These are phyloP conservation scores for Potorous gilbertii DNA, from an alignment of 2,797 vertebrate genomes.

Conservation along the genomic window DNA sequence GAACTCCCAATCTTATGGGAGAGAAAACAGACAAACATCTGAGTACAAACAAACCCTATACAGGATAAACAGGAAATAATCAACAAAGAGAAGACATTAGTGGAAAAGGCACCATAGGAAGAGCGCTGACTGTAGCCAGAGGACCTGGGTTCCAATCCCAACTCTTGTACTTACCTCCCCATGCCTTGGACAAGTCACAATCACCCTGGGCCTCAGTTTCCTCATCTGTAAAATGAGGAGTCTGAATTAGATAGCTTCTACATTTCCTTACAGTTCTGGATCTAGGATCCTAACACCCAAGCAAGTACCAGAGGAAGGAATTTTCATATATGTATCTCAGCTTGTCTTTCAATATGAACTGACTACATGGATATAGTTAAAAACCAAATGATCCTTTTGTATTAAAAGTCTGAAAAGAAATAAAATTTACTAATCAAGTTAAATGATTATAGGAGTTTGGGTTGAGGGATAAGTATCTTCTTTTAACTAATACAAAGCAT, in stretches of 20 bases:
- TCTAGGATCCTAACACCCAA: background rate
- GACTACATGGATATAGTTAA: background rate
- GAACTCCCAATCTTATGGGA: background rate
- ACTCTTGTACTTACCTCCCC: background rate
- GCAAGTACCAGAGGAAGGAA: background rate
- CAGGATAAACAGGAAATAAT: background rate
- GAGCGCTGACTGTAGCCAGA: background rate
- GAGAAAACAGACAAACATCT: background rate
- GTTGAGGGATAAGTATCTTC: background rate
- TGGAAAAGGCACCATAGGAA: background rate
- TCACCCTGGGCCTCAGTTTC: background rate
- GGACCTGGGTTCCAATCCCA: background rate
- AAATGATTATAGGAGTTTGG: background rate
- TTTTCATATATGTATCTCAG: background rate
- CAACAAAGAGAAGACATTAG: background rate
- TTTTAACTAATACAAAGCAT: background rate
- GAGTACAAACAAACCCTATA: background rate
- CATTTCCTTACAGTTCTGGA: background rate
- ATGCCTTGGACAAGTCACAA: background rate
- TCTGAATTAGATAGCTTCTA: background rate
- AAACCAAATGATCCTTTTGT: background rate
- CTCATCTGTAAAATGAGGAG: background rate
- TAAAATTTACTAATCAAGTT: background rate
- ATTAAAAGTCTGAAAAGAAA: background rate
- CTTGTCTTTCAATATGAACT: background rate